Base-by-base conservation (phyloP, 1,140 invertebrate genomes). In the Agrilus planipennis region DNA sequence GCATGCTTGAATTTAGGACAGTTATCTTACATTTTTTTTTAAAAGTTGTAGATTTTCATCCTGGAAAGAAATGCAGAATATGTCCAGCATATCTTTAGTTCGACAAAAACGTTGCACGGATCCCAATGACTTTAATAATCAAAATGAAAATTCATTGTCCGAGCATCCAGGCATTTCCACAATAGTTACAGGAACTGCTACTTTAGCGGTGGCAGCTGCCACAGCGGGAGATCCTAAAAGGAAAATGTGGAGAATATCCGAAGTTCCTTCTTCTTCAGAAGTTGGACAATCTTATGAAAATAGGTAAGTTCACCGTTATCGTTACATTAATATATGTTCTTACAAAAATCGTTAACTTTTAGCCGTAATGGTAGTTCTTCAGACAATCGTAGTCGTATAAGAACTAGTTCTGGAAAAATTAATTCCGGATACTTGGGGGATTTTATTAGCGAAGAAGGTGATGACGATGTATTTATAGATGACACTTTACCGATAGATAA, bases 241-340 rank as follows among this genome's bases (percentile, higher is more conserved):
- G 1, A 58, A 60, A 16, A 67, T 68, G 42, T 69, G 65, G 66
- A 53, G 53, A 21, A 57, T 60, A 16, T 44, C 63, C 25, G 65
- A 67, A 51, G 59, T 52, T 2, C 60, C 62, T 1, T 35, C 29
- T 9, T 44, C 45, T 11, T 54, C 52, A 3, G 46, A 49, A n/a
- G 52, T n/a, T n/a, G n/a, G n/a, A n/a, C n/a, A 36, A 3, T 34
- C n/a, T 41, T 41, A 23, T 31, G 44, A 12, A 36, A 15, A 14
- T 19, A 40, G 19, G 22, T 16, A 23, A 12, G 10, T 39, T 21
- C 7, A 16, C 12, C 16, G 9, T 4, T 19, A 25, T 3, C 12
- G 15, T 12, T 23, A 15, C 12, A 25, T 4, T 14, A 14, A 12
- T n/a, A n/a, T n/a, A n/a, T n/a, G n/a, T n/a, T n/a, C n/a, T n/a